These are phyloP conservation scores for Andrena bicolor DNA, from an alignment of 2,888 invertebrate species.

Conservation along the genomic window DNA sequence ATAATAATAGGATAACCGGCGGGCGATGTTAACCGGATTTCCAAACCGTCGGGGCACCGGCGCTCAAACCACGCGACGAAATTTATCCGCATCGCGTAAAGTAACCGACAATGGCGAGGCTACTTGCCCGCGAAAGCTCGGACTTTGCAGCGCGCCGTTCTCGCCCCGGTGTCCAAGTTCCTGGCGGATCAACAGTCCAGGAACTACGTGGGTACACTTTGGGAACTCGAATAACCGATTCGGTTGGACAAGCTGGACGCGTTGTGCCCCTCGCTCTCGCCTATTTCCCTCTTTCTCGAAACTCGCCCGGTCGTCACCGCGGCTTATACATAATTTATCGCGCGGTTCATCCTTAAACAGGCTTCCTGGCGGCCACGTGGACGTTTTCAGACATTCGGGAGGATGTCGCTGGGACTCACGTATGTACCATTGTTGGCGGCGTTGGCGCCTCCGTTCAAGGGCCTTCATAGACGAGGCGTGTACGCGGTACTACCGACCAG, in stretches of 20 bases:
- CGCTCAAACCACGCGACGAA: background rate
- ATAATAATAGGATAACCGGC: constrained; percentile 41
- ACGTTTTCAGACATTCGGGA: constrained; percentile 35
- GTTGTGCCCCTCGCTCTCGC: background rate
- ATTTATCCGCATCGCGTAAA: background rate
- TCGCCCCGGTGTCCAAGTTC: background rate
- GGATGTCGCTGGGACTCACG: constrained; percentile 26
- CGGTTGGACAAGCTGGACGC: background rate
- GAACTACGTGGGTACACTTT: too few species aligned
- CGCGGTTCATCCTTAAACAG: constrained; percentile 38
- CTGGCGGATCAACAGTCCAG: background rate
- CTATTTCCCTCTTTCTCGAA: constrained; percentile 32
- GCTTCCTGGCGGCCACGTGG: constrained; percentile 56
- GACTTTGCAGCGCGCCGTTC: background rate
- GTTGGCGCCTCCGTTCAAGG: background rate
- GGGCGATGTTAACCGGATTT: constrained; percentile 43
- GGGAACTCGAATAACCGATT: background rate
- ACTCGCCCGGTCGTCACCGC: constrained; percentile 29
- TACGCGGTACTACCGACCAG: constrained; percentile 1
- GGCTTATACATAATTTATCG: constrained; percentile 67
- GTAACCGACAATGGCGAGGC: background rate
- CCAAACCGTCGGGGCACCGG: constrained; percentile 8
- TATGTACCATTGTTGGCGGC: constrained; percentile 17
- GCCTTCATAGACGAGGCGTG: constrained; percentile 1
- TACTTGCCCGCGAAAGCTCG: background rate